These are phyloP conservation scores for Hipparchia sbordonii DNA, from an alignment of 2,888 invertebrate species.

Conservation along the genomic window DNA sequence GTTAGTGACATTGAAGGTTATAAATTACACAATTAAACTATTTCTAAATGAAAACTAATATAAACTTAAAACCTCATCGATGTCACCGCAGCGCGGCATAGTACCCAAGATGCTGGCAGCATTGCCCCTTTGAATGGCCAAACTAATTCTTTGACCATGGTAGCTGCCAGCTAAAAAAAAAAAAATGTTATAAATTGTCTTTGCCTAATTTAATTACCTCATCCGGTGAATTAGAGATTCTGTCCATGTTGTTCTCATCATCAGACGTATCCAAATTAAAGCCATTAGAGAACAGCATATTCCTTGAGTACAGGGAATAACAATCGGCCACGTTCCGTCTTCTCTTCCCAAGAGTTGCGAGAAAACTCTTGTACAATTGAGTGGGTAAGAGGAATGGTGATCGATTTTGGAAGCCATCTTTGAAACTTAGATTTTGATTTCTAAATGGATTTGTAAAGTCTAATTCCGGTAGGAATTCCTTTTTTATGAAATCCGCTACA, in stretches of 20 bases:
- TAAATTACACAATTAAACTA: too few relatives aligned
- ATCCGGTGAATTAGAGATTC: slow-evolving; percentile 74
- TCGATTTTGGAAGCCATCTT: slow-evolving; percentile 68
- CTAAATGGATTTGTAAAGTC: slow-evolving; percentile 73
- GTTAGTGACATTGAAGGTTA: too few relatives aligned
- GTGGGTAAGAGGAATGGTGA: slow-evolving; percentile 87
- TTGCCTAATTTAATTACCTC: slow-evolving; percentile 64
- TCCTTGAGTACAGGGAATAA: slow-evolving; percentile 77
- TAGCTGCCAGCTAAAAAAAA: too few relatives aligned
- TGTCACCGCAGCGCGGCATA: too few relatives aligned
- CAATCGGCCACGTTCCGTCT: slow-evolving; percentile 74
- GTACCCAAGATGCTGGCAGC: too few relatives aligned
- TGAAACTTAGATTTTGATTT: slow-evolving; percentile 68
- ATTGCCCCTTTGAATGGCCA: too few relatives aligned
- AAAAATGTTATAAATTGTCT: too few relatives aligned
- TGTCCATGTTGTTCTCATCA: slow-evolving; percentile 70
- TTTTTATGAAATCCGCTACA: slow-evolving; percentile 77
- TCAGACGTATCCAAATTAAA: slow-evolving; percentile 73
- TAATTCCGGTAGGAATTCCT: slow-evolving; percentile 77
- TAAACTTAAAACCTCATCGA: too few relatives aligned
- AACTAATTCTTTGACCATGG: too few relatives aligned
- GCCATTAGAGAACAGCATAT: slow-evolving; percentile 80
- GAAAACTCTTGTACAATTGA: slow-evolving; percentile 90
- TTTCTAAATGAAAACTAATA: too few relatives aligned
- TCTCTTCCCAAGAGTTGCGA: slow-evolving; percentile 84